Percentiles rank a stretch among this genome's conserved stretches.
These are phyloP conservation scores for Alitta virens DNA, from an alignment of 2,888 invertebrate genomes.

Conservation along the genomic window DNA sequence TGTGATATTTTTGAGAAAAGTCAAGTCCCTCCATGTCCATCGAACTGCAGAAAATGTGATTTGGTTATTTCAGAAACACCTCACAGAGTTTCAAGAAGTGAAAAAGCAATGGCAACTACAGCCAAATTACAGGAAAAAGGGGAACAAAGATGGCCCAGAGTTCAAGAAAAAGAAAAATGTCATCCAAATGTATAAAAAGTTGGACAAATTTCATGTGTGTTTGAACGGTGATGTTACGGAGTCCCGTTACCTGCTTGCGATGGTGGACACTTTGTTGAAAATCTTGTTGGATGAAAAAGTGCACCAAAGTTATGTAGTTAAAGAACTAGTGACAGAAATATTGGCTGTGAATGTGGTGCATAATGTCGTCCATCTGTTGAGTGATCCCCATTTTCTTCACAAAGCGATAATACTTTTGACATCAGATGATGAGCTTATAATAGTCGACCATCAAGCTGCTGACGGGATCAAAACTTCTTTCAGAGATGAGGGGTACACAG, in stretches of 20 bases:
- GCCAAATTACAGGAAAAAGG: slow-evolving; percentile 8
- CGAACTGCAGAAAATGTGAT: not conserved
- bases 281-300: not conserved
- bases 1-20: not conserved
- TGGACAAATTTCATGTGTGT: slow-evolving; percentile 5
- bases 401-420: not conserved
- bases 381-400: not conserved
- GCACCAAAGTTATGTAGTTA: not conserved
- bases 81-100: not conserved
- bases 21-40: not conserved
- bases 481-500: too few species aligned
- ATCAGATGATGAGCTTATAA: not conserved
- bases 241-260: not conserved
- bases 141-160: slow-evolving; percentile 4
- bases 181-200: slow-evolving; percentile 1
- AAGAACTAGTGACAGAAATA: not conserved
- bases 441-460: not conserved
- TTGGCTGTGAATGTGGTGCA: not conserved
- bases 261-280: not conserved
- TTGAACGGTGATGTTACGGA: slow-evolving; percentile 1
- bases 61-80: not conserved
- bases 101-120: not conserved
- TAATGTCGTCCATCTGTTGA: not conserved
- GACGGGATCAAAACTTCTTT: not conserved
- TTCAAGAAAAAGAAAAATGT: slow-evolving; percentile 9